phyloP scores from a whole-genome alignment of 64 coral and sea anemone species.

The Hydrozoanthus tunicans region DNA sequence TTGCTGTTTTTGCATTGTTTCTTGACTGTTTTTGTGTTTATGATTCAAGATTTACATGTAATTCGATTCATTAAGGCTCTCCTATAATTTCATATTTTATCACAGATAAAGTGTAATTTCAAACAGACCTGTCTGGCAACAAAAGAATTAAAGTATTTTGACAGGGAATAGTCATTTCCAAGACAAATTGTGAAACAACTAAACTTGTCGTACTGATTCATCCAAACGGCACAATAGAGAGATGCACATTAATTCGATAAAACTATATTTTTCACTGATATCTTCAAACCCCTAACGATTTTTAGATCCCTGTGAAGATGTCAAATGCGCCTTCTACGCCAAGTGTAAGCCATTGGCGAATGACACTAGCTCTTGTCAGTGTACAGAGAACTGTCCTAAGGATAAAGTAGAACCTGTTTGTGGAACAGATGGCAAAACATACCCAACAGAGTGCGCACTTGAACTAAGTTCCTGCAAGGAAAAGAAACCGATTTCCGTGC shows the following conservation, averaged over 20 bases:
- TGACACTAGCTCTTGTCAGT: conserved; percentile 72
- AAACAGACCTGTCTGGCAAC: no score
- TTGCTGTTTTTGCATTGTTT: no score
- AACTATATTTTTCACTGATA: neutral
- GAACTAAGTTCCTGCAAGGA: conserved; percentile 58
- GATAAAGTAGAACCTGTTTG: conserved; percentile 71
- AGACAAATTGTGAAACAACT: no score
- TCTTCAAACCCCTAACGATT: neutral
- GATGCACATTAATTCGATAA: neutral
- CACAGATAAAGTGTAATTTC: no score
- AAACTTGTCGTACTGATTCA: no score
- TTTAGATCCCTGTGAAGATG: conserved; percentile 85
- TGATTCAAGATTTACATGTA: no score
- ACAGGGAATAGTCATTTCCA: no score
- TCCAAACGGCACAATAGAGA: no score
- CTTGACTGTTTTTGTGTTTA: no score
- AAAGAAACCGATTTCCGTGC: conserved; percentile 42
- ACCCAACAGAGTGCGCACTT: conserved; percentile 70
- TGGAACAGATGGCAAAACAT: conserved; percentile 77
- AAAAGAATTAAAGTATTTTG: no score
- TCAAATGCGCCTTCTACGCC: conserved; percentile 72
- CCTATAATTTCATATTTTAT: no score
- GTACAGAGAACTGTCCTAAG: conserved; percentile 42
- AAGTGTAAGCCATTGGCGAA: conserved; percentile 70
- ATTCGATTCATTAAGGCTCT: no score